These are phyloP conservation scores for Glaucomys volans DNA, from an alignment of 2,113 vertebrate species.

Conservation along the genomic window DNA sequence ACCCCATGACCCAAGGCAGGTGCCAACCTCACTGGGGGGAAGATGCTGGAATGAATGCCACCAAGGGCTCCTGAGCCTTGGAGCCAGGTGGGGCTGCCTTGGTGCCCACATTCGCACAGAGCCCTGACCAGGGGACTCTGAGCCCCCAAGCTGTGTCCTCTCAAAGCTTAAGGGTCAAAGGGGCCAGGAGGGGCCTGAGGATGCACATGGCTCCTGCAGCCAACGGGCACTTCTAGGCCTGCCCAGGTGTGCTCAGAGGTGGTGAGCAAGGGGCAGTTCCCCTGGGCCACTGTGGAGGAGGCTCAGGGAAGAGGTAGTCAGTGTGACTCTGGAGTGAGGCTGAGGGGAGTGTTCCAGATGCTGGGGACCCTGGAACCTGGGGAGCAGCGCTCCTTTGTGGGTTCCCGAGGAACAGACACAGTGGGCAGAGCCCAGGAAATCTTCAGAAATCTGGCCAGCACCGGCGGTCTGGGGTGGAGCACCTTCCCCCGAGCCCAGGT, in stretches of 20 bases:
- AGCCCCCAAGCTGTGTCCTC: background rate
- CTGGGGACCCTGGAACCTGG: too few relatives aligned
- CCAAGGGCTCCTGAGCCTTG: background rate
- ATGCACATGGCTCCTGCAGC: accelerated
- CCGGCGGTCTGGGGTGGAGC: background rate
- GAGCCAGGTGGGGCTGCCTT: background rate
- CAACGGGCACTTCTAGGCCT: background rate
- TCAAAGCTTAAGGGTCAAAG: background rate
- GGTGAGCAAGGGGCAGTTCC: too few relatives aligned
- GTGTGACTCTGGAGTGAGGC: accelerated
- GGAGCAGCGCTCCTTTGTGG: accelerated
- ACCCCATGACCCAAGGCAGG: background rate
- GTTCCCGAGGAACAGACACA: background rate
- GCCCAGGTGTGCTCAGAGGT: accelerated
- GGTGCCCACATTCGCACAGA: background rate
- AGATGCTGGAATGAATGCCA: background rate
- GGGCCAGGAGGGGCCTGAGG: background rate
- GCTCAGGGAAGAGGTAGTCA: accelerated
- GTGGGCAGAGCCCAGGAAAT: accelerated
- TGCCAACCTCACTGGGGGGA: background rate
- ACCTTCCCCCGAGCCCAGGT: background rate
- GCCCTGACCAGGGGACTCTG: background rate
- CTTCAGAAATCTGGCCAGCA: background rate
- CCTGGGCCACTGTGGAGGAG: accelerated
- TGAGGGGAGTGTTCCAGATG: background rate